Evolutionary conservation across 2,113 vertebrate genomes (phyloP).

Genomic region (Psittacus erithacus): DNA sequence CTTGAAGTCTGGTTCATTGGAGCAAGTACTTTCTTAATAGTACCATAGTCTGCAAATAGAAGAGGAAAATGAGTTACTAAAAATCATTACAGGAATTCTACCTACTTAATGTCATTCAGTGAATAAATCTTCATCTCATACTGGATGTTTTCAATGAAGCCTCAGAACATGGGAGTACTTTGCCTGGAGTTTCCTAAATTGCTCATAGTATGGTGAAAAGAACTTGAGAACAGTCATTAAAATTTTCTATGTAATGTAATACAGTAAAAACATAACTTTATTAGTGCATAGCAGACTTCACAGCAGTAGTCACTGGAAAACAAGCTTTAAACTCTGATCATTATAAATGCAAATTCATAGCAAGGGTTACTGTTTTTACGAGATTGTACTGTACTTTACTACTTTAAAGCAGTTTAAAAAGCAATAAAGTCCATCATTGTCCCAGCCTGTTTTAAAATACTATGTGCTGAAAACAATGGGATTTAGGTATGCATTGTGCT

Average conservation of each 20-base stretch:
- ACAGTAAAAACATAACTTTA: background rate
- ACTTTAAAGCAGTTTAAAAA: background rate
- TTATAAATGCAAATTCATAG: background rate
- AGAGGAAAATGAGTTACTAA: background rate
- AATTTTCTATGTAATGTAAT: background rate
- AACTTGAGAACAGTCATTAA: background rate
- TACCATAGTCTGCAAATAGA: conserved; percentile 87
- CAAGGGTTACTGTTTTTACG: background rate
- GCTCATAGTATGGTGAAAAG: background rate
- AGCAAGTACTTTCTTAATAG: conserved; percentile 94
- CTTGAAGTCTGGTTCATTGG: conserved; percentile 85
- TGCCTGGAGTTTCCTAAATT: background rate
- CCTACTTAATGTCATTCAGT: background rate
- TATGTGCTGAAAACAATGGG: background rate
- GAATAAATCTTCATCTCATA: background rate
- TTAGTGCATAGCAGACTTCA: background rate
- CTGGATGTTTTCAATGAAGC: background rate
- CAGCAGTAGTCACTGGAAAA: background rate
- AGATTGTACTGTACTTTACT: background rate
- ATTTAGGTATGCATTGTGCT: background rate
- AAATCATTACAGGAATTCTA: background rate
- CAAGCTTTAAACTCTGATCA: background rate
- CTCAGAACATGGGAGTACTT: background rate
- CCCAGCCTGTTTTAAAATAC: background rate
- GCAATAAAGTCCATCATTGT: background rate